Conservation (phyloP, 64 coral and sea anemone species). For the Actinia equina region DNA sequence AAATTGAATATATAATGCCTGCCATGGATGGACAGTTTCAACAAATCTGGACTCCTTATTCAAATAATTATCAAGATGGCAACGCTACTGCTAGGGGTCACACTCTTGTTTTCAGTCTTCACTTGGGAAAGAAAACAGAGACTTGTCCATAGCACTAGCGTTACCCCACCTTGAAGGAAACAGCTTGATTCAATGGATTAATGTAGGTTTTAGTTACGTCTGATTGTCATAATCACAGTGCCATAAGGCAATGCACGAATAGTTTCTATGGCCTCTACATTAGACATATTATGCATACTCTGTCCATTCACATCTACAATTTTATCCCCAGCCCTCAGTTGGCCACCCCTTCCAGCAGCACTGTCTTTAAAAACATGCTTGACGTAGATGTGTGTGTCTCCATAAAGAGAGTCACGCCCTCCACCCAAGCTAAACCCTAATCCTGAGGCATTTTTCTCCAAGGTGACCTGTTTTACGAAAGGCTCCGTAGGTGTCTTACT, state of each 20-base stretch:
- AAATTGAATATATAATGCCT: no score
- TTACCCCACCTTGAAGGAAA: no score
- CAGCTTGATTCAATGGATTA: no score
- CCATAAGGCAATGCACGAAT: conserved; percentile 80
- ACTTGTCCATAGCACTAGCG: no score
- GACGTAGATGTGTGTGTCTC: conserved; percentile 87
- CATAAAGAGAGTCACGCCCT: conserved; percentile 89
- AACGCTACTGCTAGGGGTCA: no score
- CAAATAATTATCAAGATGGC: no score
- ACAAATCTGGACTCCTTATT: no score
- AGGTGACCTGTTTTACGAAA: conserved; percentile 39
- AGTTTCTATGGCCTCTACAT: conserved; percentile 79
- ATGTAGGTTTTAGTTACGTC: neutral
- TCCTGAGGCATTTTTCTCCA: conserved; percentile 81
- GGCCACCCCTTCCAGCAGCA: conserved; percentile 43
- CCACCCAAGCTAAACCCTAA: conserved; percentile 91
- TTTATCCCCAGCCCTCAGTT: conserved; percentile 77
- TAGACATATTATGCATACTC: conserved; percentile 70
- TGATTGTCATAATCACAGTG: conserved; percentile 59
- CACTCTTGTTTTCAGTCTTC: no score
- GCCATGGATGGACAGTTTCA: no score
- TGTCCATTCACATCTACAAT: conserved; percentile 93
- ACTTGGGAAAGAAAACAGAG: no score
- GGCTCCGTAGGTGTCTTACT: conserved; percentile 55
- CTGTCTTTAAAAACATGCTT: conserved; percentile 89